phyloP scores from a whole-genome alignment of 2,888 invertebrate species.

The Cabera pusaria region DNA sequence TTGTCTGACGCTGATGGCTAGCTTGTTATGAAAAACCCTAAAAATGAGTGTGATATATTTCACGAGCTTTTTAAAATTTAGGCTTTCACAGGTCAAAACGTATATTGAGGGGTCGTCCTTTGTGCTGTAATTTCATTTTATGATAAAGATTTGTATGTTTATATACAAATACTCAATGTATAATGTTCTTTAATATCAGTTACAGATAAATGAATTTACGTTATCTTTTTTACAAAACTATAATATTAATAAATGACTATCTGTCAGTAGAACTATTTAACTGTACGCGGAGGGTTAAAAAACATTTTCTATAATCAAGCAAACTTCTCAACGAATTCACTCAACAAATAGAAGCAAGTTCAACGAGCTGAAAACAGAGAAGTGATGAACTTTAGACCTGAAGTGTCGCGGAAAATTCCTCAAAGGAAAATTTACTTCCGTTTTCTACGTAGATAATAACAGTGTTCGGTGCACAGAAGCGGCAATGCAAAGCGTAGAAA shows the following conservation, averaged over 20 bases:
- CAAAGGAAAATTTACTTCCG: slow-evolving; percentile 36
- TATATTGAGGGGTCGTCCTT: neutral
- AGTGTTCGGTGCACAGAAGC: slow-evolving; percentile 20
- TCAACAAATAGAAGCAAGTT: too few relatives aligned
- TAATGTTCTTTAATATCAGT: too few relatives aligned
- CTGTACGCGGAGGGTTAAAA: too few relatives aligned
- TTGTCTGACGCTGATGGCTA: slow-evolving; percentile 24
- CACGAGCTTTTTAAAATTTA: slow-evolving; percentile 1
- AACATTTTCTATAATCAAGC: too few relatives aligned
- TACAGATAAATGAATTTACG: too few relatives aligned
- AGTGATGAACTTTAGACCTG: slow-evolving; percentile 35
- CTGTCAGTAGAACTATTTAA: too few relatives aligned
- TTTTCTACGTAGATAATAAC: slow-evolving; percentile 34
- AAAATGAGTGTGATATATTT: slow-evolving; percentile 5
- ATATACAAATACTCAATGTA: too few relatives aligned
- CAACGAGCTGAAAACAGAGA: slow-evolving; percentile 31
- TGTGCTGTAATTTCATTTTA: too few relatives aligned
- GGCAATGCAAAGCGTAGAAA: slow-evolving; percentile 25
- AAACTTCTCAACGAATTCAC: too few relatives aligned
- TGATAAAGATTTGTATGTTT: too few relatives aligned
- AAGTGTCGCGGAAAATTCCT: slow-evolving; percentile 35
- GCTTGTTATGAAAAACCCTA: slow-evolving; percentile 8
- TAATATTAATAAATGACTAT: too few relatives aligned
- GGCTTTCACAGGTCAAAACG: neutral
- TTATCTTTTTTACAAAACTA: too few relatives aligned